Base-by-base conservation (phyloP, 2,888 invertebrate genomes). In the Athalia rosae region DNA sequence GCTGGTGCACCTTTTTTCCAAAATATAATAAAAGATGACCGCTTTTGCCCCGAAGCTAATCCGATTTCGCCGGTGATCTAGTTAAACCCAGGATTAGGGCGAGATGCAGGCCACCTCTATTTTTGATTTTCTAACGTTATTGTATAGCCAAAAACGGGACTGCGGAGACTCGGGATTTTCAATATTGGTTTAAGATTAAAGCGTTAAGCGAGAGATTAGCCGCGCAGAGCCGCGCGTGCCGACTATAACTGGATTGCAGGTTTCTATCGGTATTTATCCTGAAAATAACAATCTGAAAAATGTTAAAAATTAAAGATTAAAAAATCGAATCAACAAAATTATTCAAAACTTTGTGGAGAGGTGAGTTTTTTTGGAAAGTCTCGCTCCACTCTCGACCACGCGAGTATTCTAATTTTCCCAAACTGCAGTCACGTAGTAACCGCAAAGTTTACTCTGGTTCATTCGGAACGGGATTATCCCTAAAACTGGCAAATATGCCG, bases 391-490 rank as follows among this genome's bases (percentile, higher is more conserved):
- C n/a, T 8, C 53, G n/a, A n/a, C 53, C n/a, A 53, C n/a, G 53
- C 53, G n/a, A 53, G 8, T 53, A 53, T 53, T 53, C 53, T 53
- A 13, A 15, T 59, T 59, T 59, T 59, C 11, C 11, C 7, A 4
- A 50, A 50, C 50, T 50, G 50, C 28, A 28, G 28, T 28, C 28
- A 28, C 50, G 50, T 50, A 2, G 11, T 50, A 7, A 11, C 7
- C 11, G 3, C 1, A 50, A 50, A 50, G 11, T 50, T 11, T 11
- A 50, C 50, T 50, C 28, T 28, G 28, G 28, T 28, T 28, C 28
- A 28, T 28, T 28, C 43, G 1, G 84, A 85, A 85, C 84, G 83
- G 83, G 81, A 85, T 86, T 86, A 85, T 82, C 83, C 82, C n/a
- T 81, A 83, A 83, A 82, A 82, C 84, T 80, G 79, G 80, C 80